Conservation (phyloP, 1,140 invertebrate species). For the Coptotermes formosanus region DNA sequence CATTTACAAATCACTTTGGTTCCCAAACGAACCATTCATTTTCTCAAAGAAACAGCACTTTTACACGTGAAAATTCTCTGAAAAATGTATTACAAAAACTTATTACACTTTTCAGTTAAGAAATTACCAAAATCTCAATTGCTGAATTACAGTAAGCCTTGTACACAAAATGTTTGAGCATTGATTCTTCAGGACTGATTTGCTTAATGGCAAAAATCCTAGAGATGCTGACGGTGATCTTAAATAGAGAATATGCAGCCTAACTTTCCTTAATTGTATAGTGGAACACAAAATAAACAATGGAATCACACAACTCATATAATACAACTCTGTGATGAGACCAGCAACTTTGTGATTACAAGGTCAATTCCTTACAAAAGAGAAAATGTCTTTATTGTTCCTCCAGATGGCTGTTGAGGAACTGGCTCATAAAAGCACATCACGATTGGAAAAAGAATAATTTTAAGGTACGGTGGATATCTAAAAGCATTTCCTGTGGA, state of each 20-base stretch:
- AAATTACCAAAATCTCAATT: constrained; percentile 34
- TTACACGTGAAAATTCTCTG: constrained; percentile 35
- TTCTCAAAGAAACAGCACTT: constrained; percentile 32
- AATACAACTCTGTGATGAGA: constrained; percentile 13
- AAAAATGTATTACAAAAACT: constrained; percentile 36
- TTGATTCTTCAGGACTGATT: background rate
- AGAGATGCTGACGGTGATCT: constrained; percentile 20
- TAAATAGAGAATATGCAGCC: constrained; percentile 27
- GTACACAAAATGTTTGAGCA: constrained; percentile 27
- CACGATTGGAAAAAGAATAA: constrained; percentile 6
- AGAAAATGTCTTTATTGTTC: constrained; percentile 4
- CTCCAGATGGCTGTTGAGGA: constrained; percentile 7
- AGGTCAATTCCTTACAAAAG: constrained; percentile 26
- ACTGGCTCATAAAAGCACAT: background rate
- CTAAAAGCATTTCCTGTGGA: constrained; percentile 97
- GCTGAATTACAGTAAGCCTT: constrained; percentile 24
- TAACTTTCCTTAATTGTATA: constrained; percentile 28
- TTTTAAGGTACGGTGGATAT: background rate
- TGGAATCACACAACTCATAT: constrained; percentile 27
- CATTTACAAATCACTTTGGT: constrained; percentile 39
- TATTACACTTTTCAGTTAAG: constrained; percentile 29
- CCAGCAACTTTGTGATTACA: background rate
- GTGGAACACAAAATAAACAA: constrained; percentile 22
- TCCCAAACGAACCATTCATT: constrained; percentile 4
- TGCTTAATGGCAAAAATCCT: background rate